A percentile compares a stretch with the other conserved stretches of the same genome.
Evolutionary conservation across 2,797 vertebrate genomes (phyloP).

Genomic region (Epinephelus coioides): DNA sequence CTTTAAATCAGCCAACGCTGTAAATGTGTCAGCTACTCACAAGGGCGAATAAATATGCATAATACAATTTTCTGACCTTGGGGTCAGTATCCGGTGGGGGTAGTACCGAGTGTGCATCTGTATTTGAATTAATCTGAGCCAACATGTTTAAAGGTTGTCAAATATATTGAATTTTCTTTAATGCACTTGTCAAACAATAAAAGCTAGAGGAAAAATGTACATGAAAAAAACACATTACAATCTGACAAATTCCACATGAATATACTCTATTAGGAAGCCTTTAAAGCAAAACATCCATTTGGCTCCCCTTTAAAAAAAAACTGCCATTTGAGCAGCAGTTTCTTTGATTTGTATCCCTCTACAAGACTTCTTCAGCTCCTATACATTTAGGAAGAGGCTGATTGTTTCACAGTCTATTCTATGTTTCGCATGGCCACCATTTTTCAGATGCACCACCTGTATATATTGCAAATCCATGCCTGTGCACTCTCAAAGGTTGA

Average conservation of each 20-base stretch:
- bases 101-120: not conserved
- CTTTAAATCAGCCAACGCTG: not conserved
- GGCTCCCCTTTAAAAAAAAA: not conserved
- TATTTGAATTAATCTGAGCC: not conserved
- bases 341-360: not conserved
- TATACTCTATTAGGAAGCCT: not conserved
- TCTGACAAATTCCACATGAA: not conserved
- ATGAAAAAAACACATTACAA: not conserved
- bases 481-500: not conserved
- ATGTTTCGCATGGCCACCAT: not conserved
- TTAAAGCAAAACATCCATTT: not conserved
- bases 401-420: constrained; percentile 6
- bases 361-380: constrained; percentile 5
- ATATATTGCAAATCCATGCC: not conserved
- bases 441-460: not conserved
- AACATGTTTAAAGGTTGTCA: not conserved
- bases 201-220: not conserved
- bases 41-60: not conserved
- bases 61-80: not conserved
- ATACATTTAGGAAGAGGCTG: constrained; percentile 4
- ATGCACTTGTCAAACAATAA: not conserved
- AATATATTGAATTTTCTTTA: not conserved
- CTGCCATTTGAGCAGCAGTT: not conserved
- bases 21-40: not conserved
- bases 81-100: not conserved